Base-by-base conservation (phyloP, 64 coral and sea anemone species). In the Stichodactyla mertensii region DNA sequence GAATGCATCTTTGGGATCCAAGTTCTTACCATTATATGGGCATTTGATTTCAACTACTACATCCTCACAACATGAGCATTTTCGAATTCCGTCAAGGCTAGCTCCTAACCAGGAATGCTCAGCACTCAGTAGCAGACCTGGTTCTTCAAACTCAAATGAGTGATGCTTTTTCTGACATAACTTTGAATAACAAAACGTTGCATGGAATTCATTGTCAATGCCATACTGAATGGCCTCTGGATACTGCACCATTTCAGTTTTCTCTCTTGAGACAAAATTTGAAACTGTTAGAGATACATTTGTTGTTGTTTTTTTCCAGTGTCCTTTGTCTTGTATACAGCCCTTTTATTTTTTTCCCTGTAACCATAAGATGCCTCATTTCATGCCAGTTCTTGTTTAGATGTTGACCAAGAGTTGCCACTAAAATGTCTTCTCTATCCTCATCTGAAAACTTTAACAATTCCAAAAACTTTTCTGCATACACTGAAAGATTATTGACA, bases 211-310 rank as follows among this genome's bases (percentile, higher is more conserved):
- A 51, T 91, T 88, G 55, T 92, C 89, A 85, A 94, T 78, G 19
- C 89, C 93, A 95, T 95, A 84, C 20, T 92, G n/a, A 13, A 95
- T 95, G 67, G 87, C 66, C 9, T 53, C 89, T 85, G 89, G 82
- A 57, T 85, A 70, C 15, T 19, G 80, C 55, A 54, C 31, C 14
- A 84, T 88, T 84, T 87, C 31, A 31, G 85, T 64, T 82, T 24
- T 54, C 71, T 79, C 57, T 83, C 51, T 80, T 0, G 18, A 11
- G 11, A 57, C 28, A 77, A 95, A 92, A 55, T 89, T 94, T 89
- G 89, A 82, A 55, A 92, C 83, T 64, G 87, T 92, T 86, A 83
- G 51, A 28, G 71, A 88, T 19, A 95, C 87, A 95, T 95, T 89
- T 74, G 86, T 90, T 56, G 66, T 66, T 80, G 86, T 83, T 66